Percentiles rank a stretch among this genome's conserved stretches.
These are phyloP conservation scores for Mercenaria mercenaria DNA, from an alignment of 1,140 invertebrate species.

Conservation along the genomic window DNA sequence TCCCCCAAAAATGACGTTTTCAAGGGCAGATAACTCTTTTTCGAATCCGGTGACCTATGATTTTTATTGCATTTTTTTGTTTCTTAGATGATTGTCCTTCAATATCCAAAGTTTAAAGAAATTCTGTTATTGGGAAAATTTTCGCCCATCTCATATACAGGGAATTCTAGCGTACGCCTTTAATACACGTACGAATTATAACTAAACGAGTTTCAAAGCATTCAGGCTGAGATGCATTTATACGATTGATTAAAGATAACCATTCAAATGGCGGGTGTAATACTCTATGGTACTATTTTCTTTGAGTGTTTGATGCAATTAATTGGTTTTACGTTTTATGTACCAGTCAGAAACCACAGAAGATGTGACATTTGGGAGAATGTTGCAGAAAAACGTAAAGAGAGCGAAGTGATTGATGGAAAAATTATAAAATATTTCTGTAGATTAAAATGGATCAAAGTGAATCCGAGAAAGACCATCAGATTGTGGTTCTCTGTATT, in stretches of 20 bases:
- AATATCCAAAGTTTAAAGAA: too few species aligned
- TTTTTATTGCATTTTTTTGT: too few species aligned
- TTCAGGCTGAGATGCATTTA: background rate
- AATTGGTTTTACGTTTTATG: slow-evolving; percentile 22
- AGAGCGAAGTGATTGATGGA: background rate
- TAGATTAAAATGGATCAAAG: background rate
- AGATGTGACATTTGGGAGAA: background rate
- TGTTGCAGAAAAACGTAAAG: background rate
- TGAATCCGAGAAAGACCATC: background rate
- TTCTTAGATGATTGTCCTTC: too few species aligned
- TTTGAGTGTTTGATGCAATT: background rate
- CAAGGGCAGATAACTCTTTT: too few species aligned
- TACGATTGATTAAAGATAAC: background rate
- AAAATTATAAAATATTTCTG: background rate
- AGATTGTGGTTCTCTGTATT: too few species aligned
- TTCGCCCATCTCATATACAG: too few species aligned
- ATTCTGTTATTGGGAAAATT: too few species aligned
- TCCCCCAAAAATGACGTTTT: too few species aligned
- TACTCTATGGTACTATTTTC: background rate
- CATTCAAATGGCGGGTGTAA: background rate
- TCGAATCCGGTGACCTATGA: too few species aligned
- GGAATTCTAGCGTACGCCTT: too few species aligned
- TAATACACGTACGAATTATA: background rate
- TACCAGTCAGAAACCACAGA: background rate
- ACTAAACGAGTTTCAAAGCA: background rate